Evolutionary conservation across 2,888 invertebrate genomes (phyloP), one percentile per base, ranked within the genome.

Genomic region (Polymixis flavicincta): DNA sequence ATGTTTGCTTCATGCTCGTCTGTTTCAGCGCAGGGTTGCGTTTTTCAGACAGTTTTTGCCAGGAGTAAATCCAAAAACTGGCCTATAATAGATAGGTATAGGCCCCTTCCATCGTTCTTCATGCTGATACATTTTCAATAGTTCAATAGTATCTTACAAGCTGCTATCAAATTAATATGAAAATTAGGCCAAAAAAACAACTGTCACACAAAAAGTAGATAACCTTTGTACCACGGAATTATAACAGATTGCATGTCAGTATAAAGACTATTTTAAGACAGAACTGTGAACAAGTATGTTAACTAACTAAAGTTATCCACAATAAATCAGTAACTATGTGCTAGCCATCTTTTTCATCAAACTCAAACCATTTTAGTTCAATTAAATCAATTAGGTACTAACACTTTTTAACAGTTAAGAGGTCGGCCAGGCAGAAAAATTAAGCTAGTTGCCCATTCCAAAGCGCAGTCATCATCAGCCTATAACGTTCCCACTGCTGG

Each of bases 1-100:
- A 55, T 45, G 13, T 14, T n/a, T 55, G 71, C 64, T 71, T 66
- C 25, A n/a, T 63, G 8, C 11, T 17, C 14, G 42, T 55, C 55
- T 61, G 3, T 14, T 0, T 25, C 28, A 42, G 48, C 2, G 9
- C 22, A 42, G 25, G 13, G 13, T 60, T 54, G 54, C 9, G 19
- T 60, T 48, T 54, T 48, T 28, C 25, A 50, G 37, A 17, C 3
- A 13, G 14, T 8, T 13, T 9, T 45, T 25, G n/a, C 8, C 52
- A 28, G 19, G 32, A 48, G 22, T 45, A 14, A 17, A 42, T 19
- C 5, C 13, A 32, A 74, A 28, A 28, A 28, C 19, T 14, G 9
- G 6, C 9, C 48, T 45, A 1, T 19, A 60, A 60, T 25, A 25
- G 5, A 14, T 14, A 25, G 19, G 7, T 55, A 37, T 66, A 0